Evolutionary conservation across 2,113 vertebrate genomes (phyloP).

Genomic region (Prochilodus magdalenae): DNA sequence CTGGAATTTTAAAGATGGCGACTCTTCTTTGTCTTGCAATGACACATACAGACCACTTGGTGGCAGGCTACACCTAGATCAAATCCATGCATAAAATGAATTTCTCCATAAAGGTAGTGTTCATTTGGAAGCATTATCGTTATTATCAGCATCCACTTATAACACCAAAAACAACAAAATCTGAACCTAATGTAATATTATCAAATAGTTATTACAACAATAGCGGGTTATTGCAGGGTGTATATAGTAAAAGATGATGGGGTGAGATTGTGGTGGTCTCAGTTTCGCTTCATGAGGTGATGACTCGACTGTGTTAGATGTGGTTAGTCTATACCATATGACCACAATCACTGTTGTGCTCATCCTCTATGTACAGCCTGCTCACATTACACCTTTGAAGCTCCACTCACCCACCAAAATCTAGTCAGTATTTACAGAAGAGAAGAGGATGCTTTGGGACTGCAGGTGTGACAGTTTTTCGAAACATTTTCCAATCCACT

Average conservation of each 20-base stretch:
- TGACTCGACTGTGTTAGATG: slow-evolving; percentile 46
- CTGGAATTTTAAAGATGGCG: too few species aligned
- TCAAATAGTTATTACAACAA: slow-evolving; percentile 10
- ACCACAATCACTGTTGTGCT: slow-evolving; percentile 7
- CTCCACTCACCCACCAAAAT: not conserved
- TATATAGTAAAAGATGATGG: not conserved
- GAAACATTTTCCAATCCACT: not conserved
- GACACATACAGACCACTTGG: slow-evolving; percentile 12
- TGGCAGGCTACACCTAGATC: slow-evolving; percentile 24
- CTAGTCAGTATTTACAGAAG: not conserved
- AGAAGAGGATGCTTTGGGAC: not conserved
- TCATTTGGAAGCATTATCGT: too few species aligned
- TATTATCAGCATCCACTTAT: too few species aligned
- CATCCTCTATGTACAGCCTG: slow-evolving; percentile 12
- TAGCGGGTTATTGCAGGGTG: not conserved
- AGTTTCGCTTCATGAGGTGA: slow-evolving; percentile 23
- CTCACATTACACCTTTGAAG: slow-evolving; percentile 34
- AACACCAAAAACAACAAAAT: too few species aligned
- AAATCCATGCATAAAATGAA: not conserved
- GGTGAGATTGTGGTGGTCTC: slow-evolving; percentile 45
- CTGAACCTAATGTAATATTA: too few species aligned
- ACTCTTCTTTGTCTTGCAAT: slow-evolving; percentile 1
- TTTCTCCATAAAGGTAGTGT: not conserved
- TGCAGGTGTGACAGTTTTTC: too few species aligned
- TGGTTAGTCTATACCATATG: slow-evolving; percentile 34